Evolutionary conservation across 1,140 invertebrate genomes (phyloP), one percentile per base, ranked within the genome.

Genomic region (Microvelia longipes): DNA sequence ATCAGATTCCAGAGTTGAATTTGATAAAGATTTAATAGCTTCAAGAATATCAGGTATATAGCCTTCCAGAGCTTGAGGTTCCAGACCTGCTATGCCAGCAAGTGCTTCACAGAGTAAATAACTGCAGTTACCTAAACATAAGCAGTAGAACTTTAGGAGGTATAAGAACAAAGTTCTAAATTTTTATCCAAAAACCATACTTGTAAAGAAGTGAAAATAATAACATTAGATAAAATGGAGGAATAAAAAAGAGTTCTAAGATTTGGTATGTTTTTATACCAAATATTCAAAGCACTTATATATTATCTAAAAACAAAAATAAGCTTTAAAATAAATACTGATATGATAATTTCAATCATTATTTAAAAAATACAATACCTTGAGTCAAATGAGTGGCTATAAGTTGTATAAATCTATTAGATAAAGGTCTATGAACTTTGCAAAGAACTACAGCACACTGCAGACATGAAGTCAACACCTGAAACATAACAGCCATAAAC

Each of bases 391-490:
- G 71, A 24, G 71, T 70, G 13, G 71, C 72, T 70, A 88, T 82
- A 60, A 85, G 81, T 64, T 87, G 83, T 1, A 88, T 84, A 79
- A 88, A 89, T 27, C 83, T 79, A 19, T 81, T 79, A 74, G 86
- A 85, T 72, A 86, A 81, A 68, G 80, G 82, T n/a, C 81, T 80
- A 68, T 84, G 83, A 1, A 82, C 82, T 74, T 84, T 79, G 74
- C 87, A 87, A 24, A 90, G 76, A 74, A 85, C 84, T 50, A 92
- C 88, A 69, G 86, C 84, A 77, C 90, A 90, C 26, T 83, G 81
- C 15, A 93, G 75, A 35, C 84, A 85, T 1, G 85, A 80, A 76
- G 86, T 85, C 14, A 90, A 75, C 11, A 71, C 71, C 27, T 50
- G 35, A 50, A 50, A 50, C 19, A 19, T 19, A 50, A 50, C n/a